These are phyloP conservation scores for Pachyrhynchus sulphureomaculatus DNA, from an alignment of 1,140 invertebrate genomes.

Conservation along the genomic window DNA sequence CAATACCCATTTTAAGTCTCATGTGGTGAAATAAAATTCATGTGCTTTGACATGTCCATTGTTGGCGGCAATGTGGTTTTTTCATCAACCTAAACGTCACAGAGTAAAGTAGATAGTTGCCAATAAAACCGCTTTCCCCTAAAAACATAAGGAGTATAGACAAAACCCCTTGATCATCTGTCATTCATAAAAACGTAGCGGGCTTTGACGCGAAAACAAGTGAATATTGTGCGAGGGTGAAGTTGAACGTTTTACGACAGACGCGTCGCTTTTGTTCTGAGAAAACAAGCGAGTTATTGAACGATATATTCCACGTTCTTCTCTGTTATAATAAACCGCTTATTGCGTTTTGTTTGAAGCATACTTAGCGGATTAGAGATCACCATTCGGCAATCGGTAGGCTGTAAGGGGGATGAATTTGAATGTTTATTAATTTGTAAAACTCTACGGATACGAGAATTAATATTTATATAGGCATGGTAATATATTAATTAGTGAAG, in stretches of 20 bases:
- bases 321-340: conserved; percentile 45
- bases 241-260: conserved; percentile 33
- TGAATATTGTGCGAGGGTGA: conserved; percentile 41
- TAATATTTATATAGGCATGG: no score
- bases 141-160: conserved; percentile 21
- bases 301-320: conserved; percentile 27
- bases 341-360: conserved; percentile 43
- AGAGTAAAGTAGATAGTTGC: not conserved
- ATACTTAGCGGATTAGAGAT: conserved; percentile 38
- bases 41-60: no score
- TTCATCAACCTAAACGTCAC: no score
- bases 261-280: conserved; percentile 38
- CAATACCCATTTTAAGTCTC: no score
- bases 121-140: conserved; percentile 20
- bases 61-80: no score
- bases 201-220: conserved; percentile 46
- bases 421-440: conserved; percentile 14
- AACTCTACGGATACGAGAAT: no score
- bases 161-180: conserved; percentile 46
- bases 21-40: no score
- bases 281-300: conserved; percentile 38
- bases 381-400: conserved; percentile 19
- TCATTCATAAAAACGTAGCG: conserved; percentile 40
- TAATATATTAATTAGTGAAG: no score
- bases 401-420: not conserved